Base-by-base conservation (phyloP, 2,113 vertebrate species). In the Pelusios castaneus region DNA sequence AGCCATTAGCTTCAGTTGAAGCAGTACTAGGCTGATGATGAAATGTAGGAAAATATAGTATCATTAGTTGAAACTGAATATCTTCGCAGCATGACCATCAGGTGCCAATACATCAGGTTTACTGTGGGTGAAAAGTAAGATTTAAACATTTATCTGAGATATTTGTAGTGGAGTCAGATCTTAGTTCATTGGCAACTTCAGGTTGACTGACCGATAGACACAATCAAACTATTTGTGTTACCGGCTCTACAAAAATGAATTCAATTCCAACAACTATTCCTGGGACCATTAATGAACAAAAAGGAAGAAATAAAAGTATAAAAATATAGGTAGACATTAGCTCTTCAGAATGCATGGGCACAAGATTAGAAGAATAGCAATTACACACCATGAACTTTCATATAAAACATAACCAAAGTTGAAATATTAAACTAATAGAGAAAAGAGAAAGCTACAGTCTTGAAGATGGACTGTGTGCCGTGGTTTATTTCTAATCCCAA, bases 381-480 rank as follows among this genome's bases (percentile, higher is more conserved):
- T 41, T 76, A 25, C 1, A 12, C 34, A 31, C 3, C 9, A 3
- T 7, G 1, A 10, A 75, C 19, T 5, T 43, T 47, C 24, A 78
- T 13, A 13, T 2, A 25, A 2, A 14, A 70, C 14, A 8, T 0
- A 54, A 85, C 29, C 1, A 0, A 85, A 82, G 21, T 0, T 81
- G 10, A 56, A 90, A 84, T 12, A 54, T 29, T 31, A 76, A 90
- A 76, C 10, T 31, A n/a, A 79, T 5, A 25, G 25, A 73, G n/a
- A n/a, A 38, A 73, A 22, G 47, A 86, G 11, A 87, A 75, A 5
- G 2, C 1, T 77, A 34, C 43, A 4, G 14, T 54, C 16, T 49
- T 77, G 31, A 90, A 77, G 25, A 73, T 41, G 83, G 94, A 94
- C 70, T 43, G 19, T 10, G 55, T 3, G 2, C 1, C 84, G 27